phyloP scores from a whole-genome alignment of 2,113 vertebrate genomes.

The Hippoglossus stenolepis region DNA sequence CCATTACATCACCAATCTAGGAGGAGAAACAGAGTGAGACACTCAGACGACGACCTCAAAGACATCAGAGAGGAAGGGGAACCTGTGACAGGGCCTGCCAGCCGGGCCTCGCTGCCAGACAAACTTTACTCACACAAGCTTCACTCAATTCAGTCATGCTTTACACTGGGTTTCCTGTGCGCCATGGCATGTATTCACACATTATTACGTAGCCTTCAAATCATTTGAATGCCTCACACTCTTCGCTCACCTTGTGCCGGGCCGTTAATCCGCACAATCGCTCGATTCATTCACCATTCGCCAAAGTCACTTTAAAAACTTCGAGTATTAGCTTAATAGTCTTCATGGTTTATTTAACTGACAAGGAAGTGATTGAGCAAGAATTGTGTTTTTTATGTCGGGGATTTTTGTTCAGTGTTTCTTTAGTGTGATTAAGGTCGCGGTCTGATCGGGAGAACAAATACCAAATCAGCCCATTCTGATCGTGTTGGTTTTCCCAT shows the following conservation, averaged over 20 bases:
- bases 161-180: constrained; percentile 72
- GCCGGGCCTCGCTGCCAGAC: constrained; percentile 68
- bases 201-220: constrained; percentile 64
- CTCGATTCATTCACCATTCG: constrained; percentile 42
- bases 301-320: constrained; percentile 22
- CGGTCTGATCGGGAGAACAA: constrained; percentile 55
- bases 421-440: constrained; percentile 28
- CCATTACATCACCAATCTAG: constrained; percentile 82
- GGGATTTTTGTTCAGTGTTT: constrained; percentile 56
- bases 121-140: constrained; percentile 78
- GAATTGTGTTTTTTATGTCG: constrained; percentile 8
- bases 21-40: constrained; percentile 78
- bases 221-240: constrained; percentile 60
- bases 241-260: constrained; percentile 51
- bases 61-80: constrained; percentile 79
- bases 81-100: constrained; percentile 78
- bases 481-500: constrained; percentile 45
- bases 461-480: constrained; percentile 48
- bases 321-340: constrained; percentile 3
- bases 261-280: constrained; percentile 49
- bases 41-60: constrained; percentile 78
- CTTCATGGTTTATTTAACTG: neutral
- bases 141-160: constrained; percentile 61
- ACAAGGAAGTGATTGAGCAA: constrained; percentile 32
- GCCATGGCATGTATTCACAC: constrained; percentile 69